Evolutionary conservation across 2,113 vertebrate genomes (phyloP), one percentile per base, ranked within the genome.

Genomic region (Chauna torquata): DNA sequence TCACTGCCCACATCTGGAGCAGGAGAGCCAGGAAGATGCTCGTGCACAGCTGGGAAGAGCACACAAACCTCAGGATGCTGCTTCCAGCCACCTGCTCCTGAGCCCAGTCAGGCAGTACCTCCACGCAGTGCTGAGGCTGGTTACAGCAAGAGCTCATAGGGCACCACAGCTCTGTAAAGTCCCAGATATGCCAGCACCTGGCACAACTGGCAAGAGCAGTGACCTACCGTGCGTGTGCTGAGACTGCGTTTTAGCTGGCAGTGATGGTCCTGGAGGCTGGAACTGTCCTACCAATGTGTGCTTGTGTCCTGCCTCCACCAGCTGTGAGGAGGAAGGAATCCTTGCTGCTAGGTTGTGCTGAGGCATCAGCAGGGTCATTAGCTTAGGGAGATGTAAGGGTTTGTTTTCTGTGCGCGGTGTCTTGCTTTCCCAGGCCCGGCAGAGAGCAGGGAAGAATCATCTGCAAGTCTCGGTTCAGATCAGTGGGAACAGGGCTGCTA

Each of bases 281-380:
- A 82, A 90, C 88, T 81, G 47, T 92, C 52, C 74, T 70, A 34
- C 42, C 86, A 59, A 45, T n/a, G 4, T 17, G 89, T 55, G 79
- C 50, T 69, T 6, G 38, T 88, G 86, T 90, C 75, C 92, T 94
- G 90, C 80, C 69, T 84, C 94, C 69, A 68, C 55, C 86, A 88
- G 44, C 83, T 83, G 72, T 36, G 85, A 94, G 89, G 89, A 94
- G 90, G 79, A 90, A 81, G 86, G 93, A 83, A 88, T 91, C 69
- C 87, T 91, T 4, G 5, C 72, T 55, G 55, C 86, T 45, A 24
- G 91, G 38, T 40, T 91, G 90, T 82, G 66, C 82, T 89, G 94
- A 92, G 93, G 68, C 80, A 94, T 71, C 10, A 1, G 30, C 24
- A 72, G 88, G 77, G 91, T 91, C 69, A 8, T 47, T 82, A 77